phyloP scores from a whole-genome alignment of 2,113 vertebrate genomes.

The Pyxicephalus adspersus region DNA sequence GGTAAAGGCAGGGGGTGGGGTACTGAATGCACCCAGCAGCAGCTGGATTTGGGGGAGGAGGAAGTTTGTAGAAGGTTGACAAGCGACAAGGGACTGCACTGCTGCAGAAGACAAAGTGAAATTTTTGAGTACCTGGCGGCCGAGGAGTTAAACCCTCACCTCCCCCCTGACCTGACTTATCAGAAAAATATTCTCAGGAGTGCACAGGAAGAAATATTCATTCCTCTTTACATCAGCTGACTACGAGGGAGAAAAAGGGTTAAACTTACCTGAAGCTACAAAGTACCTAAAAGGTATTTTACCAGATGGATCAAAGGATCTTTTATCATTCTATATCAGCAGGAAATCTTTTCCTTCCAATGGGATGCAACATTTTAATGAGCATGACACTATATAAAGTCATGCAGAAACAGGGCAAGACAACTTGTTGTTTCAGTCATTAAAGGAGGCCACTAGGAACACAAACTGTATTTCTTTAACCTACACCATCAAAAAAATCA shows the following conservation, averaged over 20 bases:
- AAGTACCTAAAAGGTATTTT: background rate
- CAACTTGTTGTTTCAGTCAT: too few species aligned
- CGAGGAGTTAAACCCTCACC: constrained; percentile 27
- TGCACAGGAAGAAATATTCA: background rate
- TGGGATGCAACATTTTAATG: background rate
- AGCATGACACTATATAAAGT: background rate
- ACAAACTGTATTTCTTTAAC: too few species aligned
- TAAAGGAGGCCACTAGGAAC: too few species aligned
- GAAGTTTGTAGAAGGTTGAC: background rate
- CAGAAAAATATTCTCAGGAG: background rate
- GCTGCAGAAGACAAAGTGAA: background rate
- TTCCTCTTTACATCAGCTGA: too few species aligned
- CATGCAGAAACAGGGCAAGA: too few species aligned
- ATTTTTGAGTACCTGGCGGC: background rate
- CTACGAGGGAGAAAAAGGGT: background rate
- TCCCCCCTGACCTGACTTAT: background rate
- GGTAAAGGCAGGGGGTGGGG: constrained; percentile 4
- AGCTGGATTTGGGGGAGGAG: constrained; percentile 17
- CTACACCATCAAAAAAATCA: too few species aligned
- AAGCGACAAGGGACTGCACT: constrained; percentile 9
- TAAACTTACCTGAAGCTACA: background rate
- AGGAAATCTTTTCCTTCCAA: background rate
- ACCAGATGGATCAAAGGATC: background rate
- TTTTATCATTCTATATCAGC: too few species aligned
- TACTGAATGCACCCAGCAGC: constrained; percentile 22